Conservation (phyloP, 92 coral and sea anemone genomes). For the Porites cylindrica region DNA sequence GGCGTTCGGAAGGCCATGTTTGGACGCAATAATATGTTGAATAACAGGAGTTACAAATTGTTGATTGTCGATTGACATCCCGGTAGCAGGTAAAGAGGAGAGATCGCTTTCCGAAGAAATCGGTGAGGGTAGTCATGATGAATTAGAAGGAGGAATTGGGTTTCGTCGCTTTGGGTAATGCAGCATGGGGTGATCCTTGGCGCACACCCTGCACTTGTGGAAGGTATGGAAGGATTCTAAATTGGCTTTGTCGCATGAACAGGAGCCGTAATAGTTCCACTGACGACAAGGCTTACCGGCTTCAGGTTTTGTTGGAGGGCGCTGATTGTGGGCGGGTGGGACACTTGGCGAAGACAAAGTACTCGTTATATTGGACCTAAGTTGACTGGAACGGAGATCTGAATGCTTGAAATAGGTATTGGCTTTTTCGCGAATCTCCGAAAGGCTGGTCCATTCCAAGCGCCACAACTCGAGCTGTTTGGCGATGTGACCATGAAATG, state of each 20-base stretch:
- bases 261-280: slow-evolving; percentile 51
- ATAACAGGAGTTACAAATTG: background rate
- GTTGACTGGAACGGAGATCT: slow-evolving; percentile 26
- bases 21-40: background rate
- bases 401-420: slow-evolving; percentile 33
- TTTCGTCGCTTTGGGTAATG: slow-evolving; percentile 42
- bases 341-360: background rate
- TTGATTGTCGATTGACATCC: background rate
- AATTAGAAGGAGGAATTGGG: slow-evolving; percentile 20
- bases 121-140: background rate
- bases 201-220: slow-evolving; percentile 45
- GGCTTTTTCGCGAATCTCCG: slow-evolving; percentile 30
- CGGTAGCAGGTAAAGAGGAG: background rate
- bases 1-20: slow-evolving; percentile 27
- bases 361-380: background rate
- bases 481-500: slow-evolving; percentile 38
- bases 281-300: slow-evolving; percentile 6
- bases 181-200: slow-evolving; percentile 50
- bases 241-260: slow-evolving; percentile 25
- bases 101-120: slow-evolving; percentile 1
- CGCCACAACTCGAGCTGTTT: slow-evolving; percentile 37
- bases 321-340: background rate
- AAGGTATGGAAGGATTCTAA: background rate
- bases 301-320: background rate
- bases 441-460: slow-evolving; percentile 29